A percentile compares a stretch with the other conserved stretches of the same genome.
phyloP scores from a whole-genome alignment of 2,797 vertebrate genomes.

The Craterocephalus amniculus region DNA sequence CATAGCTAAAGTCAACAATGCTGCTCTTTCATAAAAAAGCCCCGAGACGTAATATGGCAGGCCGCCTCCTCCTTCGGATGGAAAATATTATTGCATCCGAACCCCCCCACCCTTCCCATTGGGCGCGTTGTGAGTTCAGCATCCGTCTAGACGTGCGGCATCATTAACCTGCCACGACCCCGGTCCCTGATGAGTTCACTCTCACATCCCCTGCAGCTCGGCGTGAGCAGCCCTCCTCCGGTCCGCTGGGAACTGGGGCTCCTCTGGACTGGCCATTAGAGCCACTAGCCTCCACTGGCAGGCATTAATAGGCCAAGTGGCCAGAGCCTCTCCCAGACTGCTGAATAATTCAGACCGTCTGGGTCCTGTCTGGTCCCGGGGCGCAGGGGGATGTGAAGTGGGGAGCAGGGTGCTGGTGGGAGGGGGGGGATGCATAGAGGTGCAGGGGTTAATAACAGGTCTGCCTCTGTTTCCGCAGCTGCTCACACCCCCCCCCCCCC shows the following conservation, averaged over 20 bases:
- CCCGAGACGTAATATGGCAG: conserved; percentile 62
- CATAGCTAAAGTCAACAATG: conserved; percentile 59
- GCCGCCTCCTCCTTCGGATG: conserved; percentile 53
- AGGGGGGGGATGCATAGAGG: conserved; percentile 70
- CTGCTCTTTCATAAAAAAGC: conserved; percentile 54
- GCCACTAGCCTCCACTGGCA: conserved; percentile 78
- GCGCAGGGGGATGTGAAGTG: conserved; percentile 64
- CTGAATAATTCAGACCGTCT: conserved; percentile 96
- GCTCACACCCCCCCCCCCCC: conserved; percentile 73
- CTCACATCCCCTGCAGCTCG: conserved; percentile 84
- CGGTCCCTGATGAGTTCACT: conserved; percentile 79
- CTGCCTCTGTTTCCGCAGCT: conserved; percentile 95
- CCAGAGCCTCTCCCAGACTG: conserved; percentile 85
- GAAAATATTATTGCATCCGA: conserved; percentile 62
- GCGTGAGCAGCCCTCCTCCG: conserved; percentile 52
- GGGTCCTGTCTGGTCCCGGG: conserved; percentile 84
- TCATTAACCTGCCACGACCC: conserved; percentile 84
- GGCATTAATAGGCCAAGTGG: conserved; percentile 87
- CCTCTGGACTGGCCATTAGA: conserved; percentile 87
- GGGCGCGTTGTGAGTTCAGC: conserved; percentile 72
- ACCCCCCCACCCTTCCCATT: conserved; percentile 59
- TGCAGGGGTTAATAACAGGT: conserved; percentile 99
- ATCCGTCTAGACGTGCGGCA: conserved; percentile 82
- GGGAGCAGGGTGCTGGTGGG: conserved; percentile 68
- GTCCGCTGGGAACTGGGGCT: conserved; percentile 78